phyloP scores from a whole-genome alignment of 2,888 invertebrate genomes.

The Monochamus alternatus region DNA sequence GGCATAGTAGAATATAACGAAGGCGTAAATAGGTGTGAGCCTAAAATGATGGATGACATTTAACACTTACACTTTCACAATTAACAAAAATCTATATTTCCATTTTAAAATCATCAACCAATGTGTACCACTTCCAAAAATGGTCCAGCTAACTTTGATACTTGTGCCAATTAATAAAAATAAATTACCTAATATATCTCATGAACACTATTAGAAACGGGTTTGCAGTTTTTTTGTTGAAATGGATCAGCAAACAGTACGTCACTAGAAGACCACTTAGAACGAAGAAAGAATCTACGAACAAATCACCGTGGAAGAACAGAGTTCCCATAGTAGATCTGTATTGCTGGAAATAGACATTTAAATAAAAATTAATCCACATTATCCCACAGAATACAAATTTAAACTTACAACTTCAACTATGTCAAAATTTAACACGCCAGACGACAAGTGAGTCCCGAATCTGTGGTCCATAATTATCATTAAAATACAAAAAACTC shows the following conservation, averaged over 20 bases:
- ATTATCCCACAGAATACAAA: background rate
- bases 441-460: slow-evolving; percentile 72
- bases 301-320: slow-evolving; percentile 74
- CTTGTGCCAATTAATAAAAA: background rate
- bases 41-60: slow-evolving; percentile 44
- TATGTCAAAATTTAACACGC: slow-evolving; percentile 72
- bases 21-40: slow-evolving; percentile 72
- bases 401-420: slow-evolving; percentile 71
- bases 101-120: no score
- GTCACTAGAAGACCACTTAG: slow-evolving; percentile 75
- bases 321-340: slow-evolving; percentile 66
- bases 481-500: slow-evolving; percentile 74
- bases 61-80: no score
- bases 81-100: background rate
- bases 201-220: slow-evolving; percentile 71
- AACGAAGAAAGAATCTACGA: slow-evolving; percentile 77
- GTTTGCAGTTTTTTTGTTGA: slow-evolving; percentile 67
- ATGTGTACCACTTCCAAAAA: background rate
- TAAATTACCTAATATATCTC: slow-evolving; percentile 74
- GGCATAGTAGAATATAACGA: slow-evolving; percentile 74
- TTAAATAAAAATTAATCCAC: background rate
- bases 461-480: slow-evolving; percentile 74
- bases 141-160: background rate
- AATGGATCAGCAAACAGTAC: slow-evolving; percentile 67
- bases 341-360: slow-evolving; percentile 60